These are phyloP conservation scores for Frankliniella fusca DNA, from an alignment of 2,888 invertebrate species.

Conservation along the genomic window DNA sequence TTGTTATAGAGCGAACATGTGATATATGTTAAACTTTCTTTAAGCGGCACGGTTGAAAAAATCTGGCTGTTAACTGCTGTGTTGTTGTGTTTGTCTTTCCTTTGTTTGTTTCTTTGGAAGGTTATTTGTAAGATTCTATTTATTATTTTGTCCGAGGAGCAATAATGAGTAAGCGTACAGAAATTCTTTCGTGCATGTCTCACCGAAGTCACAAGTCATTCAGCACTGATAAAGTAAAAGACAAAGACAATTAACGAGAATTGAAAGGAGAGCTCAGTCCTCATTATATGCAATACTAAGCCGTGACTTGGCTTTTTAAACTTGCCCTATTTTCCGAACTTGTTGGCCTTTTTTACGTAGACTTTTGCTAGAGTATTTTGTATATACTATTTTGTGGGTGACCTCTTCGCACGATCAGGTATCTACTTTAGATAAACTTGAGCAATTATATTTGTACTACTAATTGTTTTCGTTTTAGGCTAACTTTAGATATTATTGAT, in stretches of 20 bases:
- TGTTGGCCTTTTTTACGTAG: constrained; percentile 23
- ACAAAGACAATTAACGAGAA: constrained; percentile 13
- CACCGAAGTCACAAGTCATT: constrained; percentile 12
- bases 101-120: not conserved
- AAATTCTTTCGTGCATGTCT: not conserved
- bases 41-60: not conserved
- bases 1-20: constrained; percentile 14
- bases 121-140: not conserved
- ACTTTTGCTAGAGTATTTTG: constrained; percentile 23
- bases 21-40: constrained; percentile 14
- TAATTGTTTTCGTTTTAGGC: constrained; percentile 2
- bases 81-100: not conserved
- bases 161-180: constrained; percentile 8
- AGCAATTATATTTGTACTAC: constrained; percentile 23
- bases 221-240: constrained; percentile 10
- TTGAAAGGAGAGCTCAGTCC: constrained; percentile 20
- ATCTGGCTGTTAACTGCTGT: constrained; percentile 21
- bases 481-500: not conserved
- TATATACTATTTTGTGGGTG: constrained; percentile 14
- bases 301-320: not conserved
- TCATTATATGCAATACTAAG: not conserved
- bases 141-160: constrained; percentile 4
- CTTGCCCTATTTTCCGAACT: constrained; percentile 21
- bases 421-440: constrained; percentile 13
- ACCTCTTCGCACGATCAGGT: constrained; percentile 5